Percentiles rank a stretch among this genome's conserved stretches.
These are phyloP conservation scores for Plebejus melissa DNA, from an alignment of 2,888 invertebrate species.

Conservation along the genomic window DNA sequence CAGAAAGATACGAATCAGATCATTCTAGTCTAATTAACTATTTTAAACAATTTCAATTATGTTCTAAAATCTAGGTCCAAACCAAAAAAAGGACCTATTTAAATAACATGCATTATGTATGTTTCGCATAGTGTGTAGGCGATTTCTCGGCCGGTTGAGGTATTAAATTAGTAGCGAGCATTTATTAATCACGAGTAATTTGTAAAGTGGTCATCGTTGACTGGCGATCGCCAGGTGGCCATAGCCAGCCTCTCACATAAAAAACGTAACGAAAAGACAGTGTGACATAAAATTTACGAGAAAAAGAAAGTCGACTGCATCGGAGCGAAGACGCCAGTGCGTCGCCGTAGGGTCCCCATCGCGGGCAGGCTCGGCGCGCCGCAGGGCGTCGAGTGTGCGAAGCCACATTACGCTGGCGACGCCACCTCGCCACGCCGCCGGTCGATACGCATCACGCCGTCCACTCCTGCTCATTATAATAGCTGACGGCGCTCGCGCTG, in stretches of 20 bases:
- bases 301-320: constrained; percentile 40
- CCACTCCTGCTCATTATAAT: constrained; percentile 31
- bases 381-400: constrained; percentile 56
- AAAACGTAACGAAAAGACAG: constrained; percentile 40
- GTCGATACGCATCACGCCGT: constrained; percentile 51
- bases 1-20: not conserved
- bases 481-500: constrained; percentile 33
- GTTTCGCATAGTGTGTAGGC: not conserved
- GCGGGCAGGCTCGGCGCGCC: constrained; percentile 54
- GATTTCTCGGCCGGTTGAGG: constrained; percentile 6
- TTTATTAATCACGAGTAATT: constrained; percentile 24
- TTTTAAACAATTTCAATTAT: not conserved
- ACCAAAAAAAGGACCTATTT: not conserved
- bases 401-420: constrained; percentile 46
- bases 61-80: not conserved
- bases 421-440: constrained; percentile 53
- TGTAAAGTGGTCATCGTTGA: constrained; percentile 21
- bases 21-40: too few relatives aligned
- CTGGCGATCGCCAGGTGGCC: constrained; percentile 22
- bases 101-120: not conserved
- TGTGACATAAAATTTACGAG: constrained; percentile 39
- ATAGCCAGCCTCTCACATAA: constrained; percentile 15
- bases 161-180: constrained; percentile 23
- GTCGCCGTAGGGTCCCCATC: constrained; percentile 53
- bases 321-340: constrained; percentile 41